phyloP scores from a whole-genome alignment of 2,797 vertebrate genomes.

The Sebastes aleutianus region DNA sequence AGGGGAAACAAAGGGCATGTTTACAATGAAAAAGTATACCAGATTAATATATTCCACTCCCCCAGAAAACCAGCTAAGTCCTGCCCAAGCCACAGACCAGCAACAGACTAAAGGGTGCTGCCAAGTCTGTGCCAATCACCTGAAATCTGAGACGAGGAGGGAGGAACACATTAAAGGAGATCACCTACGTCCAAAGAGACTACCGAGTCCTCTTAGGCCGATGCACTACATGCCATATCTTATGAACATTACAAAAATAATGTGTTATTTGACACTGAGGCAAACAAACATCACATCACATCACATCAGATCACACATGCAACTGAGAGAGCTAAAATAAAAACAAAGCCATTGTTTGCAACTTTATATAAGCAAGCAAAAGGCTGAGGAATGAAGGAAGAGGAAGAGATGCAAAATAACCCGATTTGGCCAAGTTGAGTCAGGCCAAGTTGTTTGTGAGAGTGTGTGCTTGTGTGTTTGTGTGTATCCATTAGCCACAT shows the following conservation, averaged over 20 bases:
- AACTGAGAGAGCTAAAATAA: background rate
- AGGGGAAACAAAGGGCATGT: background rate
- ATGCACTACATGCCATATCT: background rate
- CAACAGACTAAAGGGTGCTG: background rate
- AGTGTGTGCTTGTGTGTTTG: background rate
- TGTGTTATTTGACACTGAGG: background rate
- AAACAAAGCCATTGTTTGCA: constrained; percentile 2
- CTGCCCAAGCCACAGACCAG: background rate
- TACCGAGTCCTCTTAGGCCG: background rate
- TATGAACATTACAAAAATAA: background rate
- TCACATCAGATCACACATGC: background rate
- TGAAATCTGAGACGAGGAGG: background rate
- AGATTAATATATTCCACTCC: background rate
- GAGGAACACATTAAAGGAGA: background rate
- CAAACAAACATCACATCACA: background rate
- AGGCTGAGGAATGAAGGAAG: constrained; percentile 36
- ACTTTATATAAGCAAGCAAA: background rate
- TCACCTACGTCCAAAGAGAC: background rate
- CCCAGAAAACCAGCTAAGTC: background rate
- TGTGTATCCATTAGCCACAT: background rate
- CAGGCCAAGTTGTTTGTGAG: background rate
- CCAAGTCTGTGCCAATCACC: background rate
- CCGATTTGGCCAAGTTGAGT: background rate
- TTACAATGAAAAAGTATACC: background rate
- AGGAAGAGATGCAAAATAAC: constrained; percentile 10